phyloP scores from a whole-genome alignment of 2,888 invertebrate species.

The Tenthredo scrophulariae region DNA sequence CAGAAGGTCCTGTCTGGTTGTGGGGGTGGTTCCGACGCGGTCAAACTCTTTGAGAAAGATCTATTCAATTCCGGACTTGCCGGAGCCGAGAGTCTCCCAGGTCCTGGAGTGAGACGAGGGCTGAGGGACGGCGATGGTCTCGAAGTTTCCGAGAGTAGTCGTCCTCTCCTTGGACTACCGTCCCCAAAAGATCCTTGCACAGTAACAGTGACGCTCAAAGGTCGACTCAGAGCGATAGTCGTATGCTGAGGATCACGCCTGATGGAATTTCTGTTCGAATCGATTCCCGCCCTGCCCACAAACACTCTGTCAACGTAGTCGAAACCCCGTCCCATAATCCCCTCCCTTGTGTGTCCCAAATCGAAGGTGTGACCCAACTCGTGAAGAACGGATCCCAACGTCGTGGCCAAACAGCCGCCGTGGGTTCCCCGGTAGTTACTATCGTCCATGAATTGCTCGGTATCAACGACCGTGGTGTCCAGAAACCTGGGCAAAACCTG shows the following conservation, averaged over 20 bases:
- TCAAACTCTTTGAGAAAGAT: conserved; percentile 70
- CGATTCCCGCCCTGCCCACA: conserved; percentile 82
- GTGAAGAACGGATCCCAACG: conserved; percentile 94
- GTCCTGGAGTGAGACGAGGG: conserved; percentile 69
- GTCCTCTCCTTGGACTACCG: conserved; percentile 78
- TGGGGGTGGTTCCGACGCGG: conserved; percentile 59
- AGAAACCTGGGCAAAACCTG: conserved; percentile 85
- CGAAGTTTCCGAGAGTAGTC: conserved; percentile 80
- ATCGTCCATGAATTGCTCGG: conserved; percentile 90
- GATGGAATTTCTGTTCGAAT: conserved; percentile 81
- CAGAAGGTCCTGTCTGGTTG: conserved; percentile 74
- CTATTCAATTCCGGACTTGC: conserved; percentile 75
- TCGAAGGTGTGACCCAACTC: conserved; percentile 97
- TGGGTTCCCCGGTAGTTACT: conserved; percentile 93
- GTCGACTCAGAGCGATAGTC: conserved; percentile 82
- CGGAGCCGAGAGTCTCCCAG: conserved; percentile 73
- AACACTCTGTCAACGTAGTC: conserved; percentile 91
- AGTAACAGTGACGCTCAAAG: conserved; percentile 83
- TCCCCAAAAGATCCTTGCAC: conserved; percentile 81
- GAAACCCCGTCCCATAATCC: conserved; percentile 96
- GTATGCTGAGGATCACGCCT: conserved; percentile 83
- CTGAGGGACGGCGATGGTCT: conserved; percentile 79
- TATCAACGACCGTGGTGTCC: conserved; percentile 85
- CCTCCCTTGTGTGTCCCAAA: conserved; percentile 93
- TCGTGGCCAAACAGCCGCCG: conserved; percentile 94